Percentiles rank a stretch among this genome's conserved stretches.
Evolutionary conservation across 2,888 invertebrate genomes (phyloP).

Genomic region (Tenthredo scrophulariae): DNA sequence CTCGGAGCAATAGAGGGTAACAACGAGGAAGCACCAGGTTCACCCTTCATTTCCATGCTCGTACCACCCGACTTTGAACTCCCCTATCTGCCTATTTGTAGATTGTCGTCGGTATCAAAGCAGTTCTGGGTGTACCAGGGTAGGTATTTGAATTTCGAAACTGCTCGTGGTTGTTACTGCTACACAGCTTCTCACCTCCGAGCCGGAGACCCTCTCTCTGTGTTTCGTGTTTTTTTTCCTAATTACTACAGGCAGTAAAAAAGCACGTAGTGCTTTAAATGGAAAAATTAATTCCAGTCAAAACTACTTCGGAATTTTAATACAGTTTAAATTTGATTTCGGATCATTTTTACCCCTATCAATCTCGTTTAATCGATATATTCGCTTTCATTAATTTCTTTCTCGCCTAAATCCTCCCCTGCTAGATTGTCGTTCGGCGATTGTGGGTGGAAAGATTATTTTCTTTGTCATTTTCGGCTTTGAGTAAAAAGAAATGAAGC

Average conservation of each 20-base stretch:
- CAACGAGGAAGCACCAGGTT: conserved; percentile 22
- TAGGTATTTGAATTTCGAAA: conserved; percentile 31
- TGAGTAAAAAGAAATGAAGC: neutral
- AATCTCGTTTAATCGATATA: neutral
- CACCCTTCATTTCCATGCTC: conserved; percentile 45
- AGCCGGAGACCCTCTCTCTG: neutral
- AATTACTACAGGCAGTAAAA: neutral
- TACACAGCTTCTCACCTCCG: neutral
- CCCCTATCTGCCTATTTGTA: conserved; percentile 44
- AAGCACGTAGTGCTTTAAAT: neutral
- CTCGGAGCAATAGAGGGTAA: neutral
- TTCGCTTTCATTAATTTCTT: neutral
- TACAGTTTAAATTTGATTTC: neutral
- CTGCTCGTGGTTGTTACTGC: neutral
- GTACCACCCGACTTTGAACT: conserved; percentile 42
- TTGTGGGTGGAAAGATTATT: neutral
- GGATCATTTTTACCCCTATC: neutral
- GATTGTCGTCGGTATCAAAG: conserved; percentile 32
- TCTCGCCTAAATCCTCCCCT: neutral
- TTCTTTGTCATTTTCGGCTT: neutral
- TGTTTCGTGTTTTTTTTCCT: neutral
- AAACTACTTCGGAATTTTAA: neutral
- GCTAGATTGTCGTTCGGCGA: neutral
- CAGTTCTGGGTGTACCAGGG: neutral
- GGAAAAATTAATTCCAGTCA: neutral